Conservation (phyloP, 2,888 invertebrate genomes). For the Hemaris fuciformis region DNA sequence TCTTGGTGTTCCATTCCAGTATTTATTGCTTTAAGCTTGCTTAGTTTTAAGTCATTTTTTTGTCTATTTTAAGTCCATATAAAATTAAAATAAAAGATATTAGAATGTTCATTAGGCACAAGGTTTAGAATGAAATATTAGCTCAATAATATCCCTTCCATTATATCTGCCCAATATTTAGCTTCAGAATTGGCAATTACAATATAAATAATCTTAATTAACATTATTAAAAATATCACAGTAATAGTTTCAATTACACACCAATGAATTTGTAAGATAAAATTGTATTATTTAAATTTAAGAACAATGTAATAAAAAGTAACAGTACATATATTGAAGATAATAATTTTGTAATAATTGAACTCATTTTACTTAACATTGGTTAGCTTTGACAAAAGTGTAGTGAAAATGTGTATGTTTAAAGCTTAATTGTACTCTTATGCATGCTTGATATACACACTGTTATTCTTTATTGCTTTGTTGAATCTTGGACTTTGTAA, state of each 20-base stretch:
- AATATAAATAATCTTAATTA: not conserved
- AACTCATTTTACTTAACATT: not conserved
- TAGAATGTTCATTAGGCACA: conserved; percentile 17
- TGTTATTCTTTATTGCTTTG: not conserved
- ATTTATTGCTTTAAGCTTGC: conserved; percentile 36
- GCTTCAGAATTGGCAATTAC: conserved; percentile 25
- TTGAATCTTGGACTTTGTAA: not conserved
- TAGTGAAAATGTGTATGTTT: not conserved
- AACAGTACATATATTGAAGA: not conserved
- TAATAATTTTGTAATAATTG: too few species aligned
- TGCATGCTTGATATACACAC: not conserved
- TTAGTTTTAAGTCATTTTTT: conserved; percentile 12
- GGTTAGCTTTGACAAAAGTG: not conserved
- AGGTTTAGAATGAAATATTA: conserved; percentile 25
- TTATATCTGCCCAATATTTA: conserved; percentile 15
- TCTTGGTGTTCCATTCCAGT: conserved; percentile 33
- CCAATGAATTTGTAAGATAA: not conserved
- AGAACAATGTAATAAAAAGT: not conserved
- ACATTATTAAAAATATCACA: not conserved
- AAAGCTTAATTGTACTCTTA: not conserved
- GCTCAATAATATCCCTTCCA: conserved; percentile 42
- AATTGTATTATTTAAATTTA: not conserved
- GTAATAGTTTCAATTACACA: not conserved
- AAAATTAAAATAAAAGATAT: conserved; percentile 17
- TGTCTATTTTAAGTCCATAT: conserved; percentile 22